These are phyloP conservation scores for Halictus rubicundus DNA, from an alignment of 1,140 invertebrate genomes.

Conservation along the genomic window DNA sequence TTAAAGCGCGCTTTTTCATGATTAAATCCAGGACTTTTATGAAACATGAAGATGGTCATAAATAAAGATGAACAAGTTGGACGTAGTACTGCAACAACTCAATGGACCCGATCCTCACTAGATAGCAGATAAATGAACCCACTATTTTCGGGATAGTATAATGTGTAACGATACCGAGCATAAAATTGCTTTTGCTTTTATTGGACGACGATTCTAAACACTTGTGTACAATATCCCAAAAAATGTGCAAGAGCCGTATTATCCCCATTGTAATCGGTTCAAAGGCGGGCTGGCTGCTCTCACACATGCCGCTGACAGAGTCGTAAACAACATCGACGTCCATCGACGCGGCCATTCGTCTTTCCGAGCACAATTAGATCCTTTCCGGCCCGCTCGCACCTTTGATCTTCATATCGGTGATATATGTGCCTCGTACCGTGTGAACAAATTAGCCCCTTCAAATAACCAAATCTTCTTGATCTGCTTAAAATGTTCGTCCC, in stretches of 20 bases:
- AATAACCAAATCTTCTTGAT: neutral
- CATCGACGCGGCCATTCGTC: slow-evolving; percentile 40
- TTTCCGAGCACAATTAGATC: slow-evolving; percentile 49
- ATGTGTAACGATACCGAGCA: too few species aligned
- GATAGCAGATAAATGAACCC: too few species aligned
- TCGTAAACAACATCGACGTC: slow-evolving; percentile 32
- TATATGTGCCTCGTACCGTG: slow-evolving; percentile 28
- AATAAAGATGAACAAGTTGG: too few species aligned
- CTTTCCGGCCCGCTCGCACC: slow-evolving; percentile 18
- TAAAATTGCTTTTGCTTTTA: too few species aligned
- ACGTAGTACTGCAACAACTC: too few species aligned
- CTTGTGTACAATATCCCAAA: neutral
- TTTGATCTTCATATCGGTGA: slow-evolving; percentile 43
- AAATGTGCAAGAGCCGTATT: neutral
- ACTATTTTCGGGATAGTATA: too few species aligned
- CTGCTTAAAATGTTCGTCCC: too few species aligned
- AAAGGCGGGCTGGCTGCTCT: neutral
- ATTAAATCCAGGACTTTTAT: too few species aligned
- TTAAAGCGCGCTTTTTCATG: too few species aligned
- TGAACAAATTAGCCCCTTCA: slow-evolving; percentile 36
- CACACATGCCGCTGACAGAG: slow-evolving; percentile 18
- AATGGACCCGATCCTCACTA: too few species aligned
- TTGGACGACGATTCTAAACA: neutral
- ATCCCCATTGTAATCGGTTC: slow-evolving; percentile 2
- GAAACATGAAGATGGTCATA: too few species aligned